Evolutionary conservation across 2,797 vertebrate genomes (phyloP).

Genomic region (Euthynnus affinis): DNA sequence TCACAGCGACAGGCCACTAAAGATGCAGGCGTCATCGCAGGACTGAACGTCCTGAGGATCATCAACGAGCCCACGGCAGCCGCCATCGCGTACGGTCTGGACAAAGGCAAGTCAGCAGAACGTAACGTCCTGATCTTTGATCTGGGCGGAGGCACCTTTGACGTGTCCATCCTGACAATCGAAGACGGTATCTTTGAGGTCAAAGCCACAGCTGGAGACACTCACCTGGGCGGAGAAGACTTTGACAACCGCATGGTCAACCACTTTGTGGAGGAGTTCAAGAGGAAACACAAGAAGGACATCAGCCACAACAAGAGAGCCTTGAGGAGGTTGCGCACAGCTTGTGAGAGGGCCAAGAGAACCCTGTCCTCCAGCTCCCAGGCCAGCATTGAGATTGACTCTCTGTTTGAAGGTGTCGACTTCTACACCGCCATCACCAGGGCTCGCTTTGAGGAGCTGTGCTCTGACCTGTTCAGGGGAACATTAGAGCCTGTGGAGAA

Average conservation of each 20-base stretch:
- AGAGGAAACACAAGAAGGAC: slow-evolving; percentile 74
- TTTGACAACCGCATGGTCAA: slow-evolving; percentile 73
- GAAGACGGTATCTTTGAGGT: slow-evolving; percentile 75
- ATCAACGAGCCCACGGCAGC: slow-evolving; percentile 77
- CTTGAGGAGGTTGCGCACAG: slow-evolving; percentile 71
- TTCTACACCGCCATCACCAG: slow-evolving; percentile 77
- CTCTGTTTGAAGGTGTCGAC: slow-evolving; percentile 69
- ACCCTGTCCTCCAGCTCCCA: slow-evolving; percentile 77
- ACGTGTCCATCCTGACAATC: slow-evolving; percentile 72
- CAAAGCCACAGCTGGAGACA: slow-evolving; percentile 73
- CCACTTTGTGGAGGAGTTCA: slow-evolving; percentile 73
- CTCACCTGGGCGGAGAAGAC: slow-evolving; percentile 75
- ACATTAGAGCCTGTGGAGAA: slow-evolving; percentile 63
- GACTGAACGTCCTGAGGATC: no score
- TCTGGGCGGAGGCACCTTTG: slow-evolving; percentile 72
- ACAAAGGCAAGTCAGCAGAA: slow-evolving; percentile 56
- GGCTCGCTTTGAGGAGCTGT: slow-evolving; percentile 68
- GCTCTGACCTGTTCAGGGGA: slow-evolving; percentile 66
- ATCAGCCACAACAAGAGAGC: slow-evolving; percentile 70
- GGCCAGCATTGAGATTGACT: slow-evolving; percentile 73
- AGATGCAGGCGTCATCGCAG: no score
- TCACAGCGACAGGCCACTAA: no score
- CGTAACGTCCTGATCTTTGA: slow-evolving; percentile 71
- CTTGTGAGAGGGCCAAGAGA: slow-evolving; percentile 72
- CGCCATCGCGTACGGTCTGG: slow-evolving; percentile 71